Percentiles rank a stretch among this genome's conserved stretches.
These are phyloP conservation scores for Raja brachyura DNA, from an alignment of 2,113 vertebrate genomes.

Conservation along the genomic window DNA sequence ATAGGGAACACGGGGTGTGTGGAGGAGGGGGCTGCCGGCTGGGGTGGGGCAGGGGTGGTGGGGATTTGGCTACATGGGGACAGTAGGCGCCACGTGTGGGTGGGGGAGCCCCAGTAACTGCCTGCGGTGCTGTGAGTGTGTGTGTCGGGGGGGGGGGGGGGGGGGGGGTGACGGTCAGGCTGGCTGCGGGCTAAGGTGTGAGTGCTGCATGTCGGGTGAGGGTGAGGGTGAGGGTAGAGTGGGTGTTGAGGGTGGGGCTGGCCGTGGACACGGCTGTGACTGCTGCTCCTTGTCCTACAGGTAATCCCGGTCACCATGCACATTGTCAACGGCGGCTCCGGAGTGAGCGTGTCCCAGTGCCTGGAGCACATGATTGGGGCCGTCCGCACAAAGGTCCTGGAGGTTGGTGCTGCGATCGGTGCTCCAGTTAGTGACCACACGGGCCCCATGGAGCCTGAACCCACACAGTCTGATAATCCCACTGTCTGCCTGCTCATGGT, in stretches of 20 bases:
- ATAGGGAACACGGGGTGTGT: background rate
- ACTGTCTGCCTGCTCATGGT: too few species aligned
- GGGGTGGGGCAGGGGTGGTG: background rate
- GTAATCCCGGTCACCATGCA: slow-evolving; percentile 85
- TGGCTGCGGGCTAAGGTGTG: too few species aligned
- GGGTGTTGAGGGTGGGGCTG: too few species aligned
- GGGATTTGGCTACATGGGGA: background rate
- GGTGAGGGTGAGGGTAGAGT: too few species aligned
- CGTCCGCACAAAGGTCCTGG: slow-evolving; percentile 80
- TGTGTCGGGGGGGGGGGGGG: background rate
- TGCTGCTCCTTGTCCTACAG: slow-evolving; percentile 46
- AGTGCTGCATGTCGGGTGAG: too few species aligned
- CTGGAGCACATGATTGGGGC: slow-evolving; percentile 89
- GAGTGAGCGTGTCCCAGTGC: slow-evolving; percentile 82
- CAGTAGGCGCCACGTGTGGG: background rate
- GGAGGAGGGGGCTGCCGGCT: background rate
- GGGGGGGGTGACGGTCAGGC: too few species aligned
- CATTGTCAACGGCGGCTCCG: slow-evolving; percentile 69
- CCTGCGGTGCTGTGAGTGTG: background rate
- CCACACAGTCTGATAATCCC: too few species aligned
- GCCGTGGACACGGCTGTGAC: background rate
- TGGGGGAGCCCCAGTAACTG: background rate
- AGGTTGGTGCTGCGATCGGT: slow-evolving; percentile 57
- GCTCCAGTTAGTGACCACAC: background rate
- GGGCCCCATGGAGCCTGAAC: background rate